Percentiles rank a stretch among this genome's conserved stretches.
Conservation (phyloP, 2,113 vertebrate genomes). For the Sula dactylatra region DNA sequence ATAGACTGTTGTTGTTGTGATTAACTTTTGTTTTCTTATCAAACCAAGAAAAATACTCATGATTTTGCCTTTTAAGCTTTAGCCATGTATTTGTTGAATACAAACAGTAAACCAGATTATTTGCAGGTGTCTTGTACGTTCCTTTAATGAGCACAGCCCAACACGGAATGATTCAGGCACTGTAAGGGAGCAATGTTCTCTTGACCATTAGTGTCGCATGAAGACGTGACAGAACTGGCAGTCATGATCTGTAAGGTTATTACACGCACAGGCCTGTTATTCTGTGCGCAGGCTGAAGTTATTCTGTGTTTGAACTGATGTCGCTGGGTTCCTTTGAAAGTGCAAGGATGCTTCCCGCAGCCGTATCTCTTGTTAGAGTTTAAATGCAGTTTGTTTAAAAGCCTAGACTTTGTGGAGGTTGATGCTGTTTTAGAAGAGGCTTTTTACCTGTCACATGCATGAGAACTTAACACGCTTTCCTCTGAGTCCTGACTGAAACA, state of each 20-base stretch:
- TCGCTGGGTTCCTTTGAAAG: not conserved
- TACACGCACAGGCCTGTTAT: accelerated
- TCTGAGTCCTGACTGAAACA: not conserved
- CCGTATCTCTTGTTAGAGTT: not conserved
- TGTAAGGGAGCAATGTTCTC: not conserved
- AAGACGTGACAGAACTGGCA: accelerated
- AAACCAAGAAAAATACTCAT: not conserved
- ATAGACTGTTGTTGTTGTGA: not conserved
- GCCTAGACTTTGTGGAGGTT: not conserved
- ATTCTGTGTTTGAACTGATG: accelerated
- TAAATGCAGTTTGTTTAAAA: not conserved
- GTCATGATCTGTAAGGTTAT: not conserved
- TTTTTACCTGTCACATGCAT: constrained; percentile 8
- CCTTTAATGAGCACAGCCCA: not conserved
- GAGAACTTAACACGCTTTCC: not conserved
- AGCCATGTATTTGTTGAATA: not conserved
- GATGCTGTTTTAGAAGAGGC: constrained; percentile 6
- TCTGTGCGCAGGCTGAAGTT: not conserved
- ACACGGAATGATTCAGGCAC: not conserved
- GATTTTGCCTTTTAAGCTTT: not conserved
- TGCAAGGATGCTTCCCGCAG: not conserved
- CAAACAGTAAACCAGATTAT: not conserved
- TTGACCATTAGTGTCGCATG: accelerated
- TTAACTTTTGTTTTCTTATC: not conserved
- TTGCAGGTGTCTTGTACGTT: not conserved